Percentiles rank a stretch among this genome's conserved stretches.
Conservation (phyloP, 2,888 invertebrate genomes). For the Leucoma salicis region DNA sequence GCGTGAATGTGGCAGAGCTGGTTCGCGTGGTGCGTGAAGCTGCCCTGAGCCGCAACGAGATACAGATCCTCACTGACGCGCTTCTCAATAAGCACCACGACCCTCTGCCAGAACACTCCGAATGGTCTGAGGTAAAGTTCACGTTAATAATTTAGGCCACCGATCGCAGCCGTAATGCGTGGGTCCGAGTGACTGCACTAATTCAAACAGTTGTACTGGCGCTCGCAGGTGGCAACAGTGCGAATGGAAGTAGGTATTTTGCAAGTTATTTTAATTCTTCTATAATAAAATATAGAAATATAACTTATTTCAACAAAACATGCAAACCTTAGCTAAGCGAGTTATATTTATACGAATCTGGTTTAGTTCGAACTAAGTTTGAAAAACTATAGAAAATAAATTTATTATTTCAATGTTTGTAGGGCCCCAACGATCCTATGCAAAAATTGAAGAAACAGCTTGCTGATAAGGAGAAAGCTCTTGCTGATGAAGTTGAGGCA, state of each 20-base stretch:
- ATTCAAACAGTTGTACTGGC: too few relatives aligned
- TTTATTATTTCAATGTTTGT: constrained; percentile 4
- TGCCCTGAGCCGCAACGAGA: constrained; percentile 91
- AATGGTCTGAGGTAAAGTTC: constrained; percentile 88
- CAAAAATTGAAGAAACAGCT: constrained; percentile 93
- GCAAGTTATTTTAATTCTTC: too few relatives aligned
- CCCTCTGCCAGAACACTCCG: constrained; percentile 88
- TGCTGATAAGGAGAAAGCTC: constrained; percentile 91
- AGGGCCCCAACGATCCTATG: constrained; percentile 92
- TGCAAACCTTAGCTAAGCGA: too few relatives aligned
- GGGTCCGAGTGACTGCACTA: too few relatives aligned
- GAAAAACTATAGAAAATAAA: too few relatives aligned
- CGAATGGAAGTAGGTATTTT: too few relatives aligned
- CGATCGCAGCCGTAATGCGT: too few relatives aligned
- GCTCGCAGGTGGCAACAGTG: too few relatives aligned
- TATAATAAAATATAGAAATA: too few relatives aligned
- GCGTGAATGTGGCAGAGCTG: constrained; percentile 85
- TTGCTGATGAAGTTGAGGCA: constrained; percentile 88
- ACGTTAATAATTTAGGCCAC: not conserved
- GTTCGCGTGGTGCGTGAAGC: constrained; percentile 90
- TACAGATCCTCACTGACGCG: constrained; percentile 94
- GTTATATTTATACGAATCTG: too few relatives aligned
- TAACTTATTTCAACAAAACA: too few relatives aligned
- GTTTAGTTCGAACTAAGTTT: too few relatives aligned
- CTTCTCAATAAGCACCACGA: constrained; percentile 94